phyloP scores from a whole-genome alignment of 2,888 invertebrate genomes.

The Eristalinus aeneus region DNA sequence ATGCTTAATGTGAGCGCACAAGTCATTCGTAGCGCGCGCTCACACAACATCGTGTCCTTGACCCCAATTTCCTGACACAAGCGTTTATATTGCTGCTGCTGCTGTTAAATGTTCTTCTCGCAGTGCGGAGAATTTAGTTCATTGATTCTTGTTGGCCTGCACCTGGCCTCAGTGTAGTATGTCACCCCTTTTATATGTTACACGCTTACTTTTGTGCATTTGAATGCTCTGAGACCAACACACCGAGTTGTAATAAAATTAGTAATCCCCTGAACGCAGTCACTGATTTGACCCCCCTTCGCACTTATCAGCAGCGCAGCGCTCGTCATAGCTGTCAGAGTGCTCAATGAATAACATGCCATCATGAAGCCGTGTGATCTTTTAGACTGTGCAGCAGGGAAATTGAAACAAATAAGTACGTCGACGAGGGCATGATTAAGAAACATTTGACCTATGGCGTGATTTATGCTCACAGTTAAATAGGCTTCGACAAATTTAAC shows the following conservation, averaged over 20 bases:
- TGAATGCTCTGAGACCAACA: constrained; percentile 5
- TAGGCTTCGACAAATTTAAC: constrained; percentile 66
- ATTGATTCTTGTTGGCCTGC: constrained; percentile 18
- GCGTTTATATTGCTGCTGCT: not conserved
- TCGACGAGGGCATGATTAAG: constrained; percentile 12
- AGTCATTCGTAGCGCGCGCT: constrained; percentile 23
- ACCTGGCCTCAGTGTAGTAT: constrained; percentile 32
- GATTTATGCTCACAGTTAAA: constrained; percentile 60
- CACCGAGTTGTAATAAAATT: not conserved
- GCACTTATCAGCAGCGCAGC: not conserved
- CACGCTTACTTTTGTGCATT: not conserved
- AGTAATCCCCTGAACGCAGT: not conserved
- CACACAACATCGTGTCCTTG: constrained; percentile 58
- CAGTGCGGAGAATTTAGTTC: constrained; percentile 44
- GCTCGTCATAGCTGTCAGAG: not conserved
- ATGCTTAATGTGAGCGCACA: constrained; percentile 10
- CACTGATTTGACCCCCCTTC: not conserved
- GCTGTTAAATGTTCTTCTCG: constrained; percentile 32
- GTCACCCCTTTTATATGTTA: constrained; percentile 21
- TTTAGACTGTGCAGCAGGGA: not conserved
- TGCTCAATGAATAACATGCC: not conserved
- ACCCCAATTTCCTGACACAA: constrained; percentile 56
- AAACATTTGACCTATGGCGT: constrained; percentile 59
- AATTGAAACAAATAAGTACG: constrained; percentile 5
- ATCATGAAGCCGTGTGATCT: not conserved